phyloP scores from a whole-genome alignment of 2,888 invertebrate genomes.

The Polydrusus cervinus region DNA sequence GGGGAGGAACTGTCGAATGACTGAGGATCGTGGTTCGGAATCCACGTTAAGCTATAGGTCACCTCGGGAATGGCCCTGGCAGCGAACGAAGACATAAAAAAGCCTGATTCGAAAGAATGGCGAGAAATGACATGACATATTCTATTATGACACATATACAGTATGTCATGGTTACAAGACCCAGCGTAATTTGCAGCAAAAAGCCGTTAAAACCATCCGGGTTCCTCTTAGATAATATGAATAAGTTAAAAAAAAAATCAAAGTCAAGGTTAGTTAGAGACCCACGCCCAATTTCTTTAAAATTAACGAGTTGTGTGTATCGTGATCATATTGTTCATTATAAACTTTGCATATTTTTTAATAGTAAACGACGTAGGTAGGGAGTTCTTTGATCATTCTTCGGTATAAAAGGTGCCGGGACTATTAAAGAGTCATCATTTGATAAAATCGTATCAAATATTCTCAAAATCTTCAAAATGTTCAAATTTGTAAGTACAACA shows the following conservation, averaged over 20 bases:
- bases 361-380: neutral
- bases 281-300: slow-evolving; percentile 7
- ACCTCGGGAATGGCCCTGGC: too few relatives aligned
- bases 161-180: too few relatives aligned
- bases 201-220: neutral
- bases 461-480: slow-evolving; percentile 21
- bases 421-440: neutral
- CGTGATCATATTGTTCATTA: neutral
- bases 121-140: too few relatives aligned
- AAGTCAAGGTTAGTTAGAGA: neutral
- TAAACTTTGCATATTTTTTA: neutral
- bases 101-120: too few relatives aligned
- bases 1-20: too few relatives aligned
- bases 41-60: too few relatives aligned
- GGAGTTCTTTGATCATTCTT: neutral
- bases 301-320: neutral
- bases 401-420: neutral
- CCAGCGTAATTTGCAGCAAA: neutral
- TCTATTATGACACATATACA: too few relatives aligned
- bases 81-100: too few relatives aligned
- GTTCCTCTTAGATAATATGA: neutral
- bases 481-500: slow-evolving; percentile 24
- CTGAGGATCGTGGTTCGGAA: too few relatives aligned
- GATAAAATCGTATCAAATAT: neutral
- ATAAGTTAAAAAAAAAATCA: neutral